Conservation (phyloP, 2,113 vertebrate species). For the Leucosticte australis region DNA sequence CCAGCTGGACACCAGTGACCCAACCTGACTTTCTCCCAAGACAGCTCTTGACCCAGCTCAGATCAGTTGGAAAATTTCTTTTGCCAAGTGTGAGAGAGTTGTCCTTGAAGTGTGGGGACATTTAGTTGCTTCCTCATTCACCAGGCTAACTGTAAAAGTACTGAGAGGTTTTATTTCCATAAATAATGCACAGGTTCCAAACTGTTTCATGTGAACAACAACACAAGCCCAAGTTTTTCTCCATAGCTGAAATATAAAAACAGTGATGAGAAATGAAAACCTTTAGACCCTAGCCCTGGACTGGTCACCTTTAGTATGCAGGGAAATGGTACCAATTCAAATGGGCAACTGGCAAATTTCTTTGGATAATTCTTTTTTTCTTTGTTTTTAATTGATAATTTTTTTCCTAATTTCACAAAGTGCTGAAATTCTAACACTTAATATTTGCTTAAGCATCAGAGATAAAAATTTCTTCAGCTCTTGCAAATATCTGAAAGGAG, state of each 20-base stretch:
- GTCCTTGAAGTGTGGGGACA: background rate
- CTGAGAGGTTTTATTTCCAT: background rate
- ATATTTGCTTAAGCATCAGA: background rate
- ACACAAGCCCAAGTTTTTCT: background rate
- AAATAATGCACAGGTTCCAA: background rate
- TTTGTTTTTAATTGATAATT: background rate
- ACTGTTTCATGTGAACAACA: background rate
- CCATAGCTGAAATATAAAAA: background rate
- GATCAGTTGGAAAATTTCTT: background rate
- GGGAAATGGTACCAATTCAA: background rate
- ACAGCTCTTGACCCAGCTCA: background rate
- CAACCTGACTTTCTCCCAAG: background rate
- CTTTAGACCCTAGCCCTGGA: background rate
- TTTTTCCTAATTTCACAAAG: background rate
- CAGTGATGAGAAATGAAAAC: background rate
- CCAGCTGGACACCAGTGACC: background rate
- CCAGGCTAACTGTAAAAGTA: background rate
- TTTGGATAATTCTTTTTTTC: background rate
- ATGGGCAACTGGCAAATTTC: background rate
- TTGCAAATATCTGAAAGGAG: background rate
- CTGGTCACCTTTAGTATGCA: background rate
- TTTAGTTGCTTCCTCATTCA: background rate
- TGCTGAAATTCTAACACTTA: background rate
- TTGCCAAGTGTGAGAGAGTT: background rate
- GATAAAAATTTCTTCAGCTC: background rate